Evolutionary conservation across 2,113 vertebrate species (phyloP), one percentile per base, ranked within the genome.

Genomic region (Hippocampus abdominalis): DNA sequence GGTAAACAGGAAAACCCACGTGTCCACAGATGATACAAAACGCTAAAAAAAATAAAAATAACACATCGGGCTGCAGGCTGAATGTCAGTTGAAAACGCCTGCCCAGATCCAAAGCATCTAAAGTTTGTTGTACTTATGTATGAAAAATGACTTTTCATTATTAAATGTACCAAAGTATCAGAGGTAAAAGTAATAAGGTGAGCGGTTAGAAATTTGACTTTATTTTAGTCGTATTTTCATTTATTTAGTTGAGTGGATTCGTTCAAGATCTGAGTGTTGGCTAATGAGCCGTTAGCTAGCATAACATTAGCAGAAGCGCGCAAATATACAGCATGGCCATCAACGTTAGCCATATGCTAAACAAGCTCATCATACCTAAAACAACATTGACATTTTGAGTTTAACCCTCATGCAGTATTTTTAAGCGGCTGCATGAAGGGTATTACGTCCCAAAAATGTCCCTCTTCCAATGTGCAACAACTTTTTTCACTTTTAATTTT

Each of bases 1-100:
- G n/a, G 42, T 46, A 46, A 64, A 46, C 63, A 64, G 42, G 42
- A 46, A 64, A 64, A 42, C 13, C 48, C 42, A 42, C 15, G 63
- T 46, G 62, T 23, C 7, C n/a, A 3, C 62, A 46, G 15, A n/a
- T 7, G 12, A 46, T 46, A 42, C 40, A 20, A 20, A 60, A 60
- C 8, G 2, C 8, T n/a, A 18, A 18, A 32, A 11, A 59, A 59
- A 29, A 59, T 2, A 27, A 59, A 59, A 27, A 60, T 8, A 5
- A 27, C n/a, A 64, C 23, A 18, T 27, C 27, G 23, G n/a, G 25
- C 27, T 60, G 1, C 32, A 60, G 27, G 27, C 27, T 32, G 27
- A 60, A 60, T 60, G 27, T 60, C 63, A 27, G n/a, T 48, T 64
- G 16, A 18, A 13, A 64, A 42, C 13, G 3, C 15, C 16, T 32